Evolutionary conservation across 2,888 invertebrate species (phyloP).

Genomic region (Chelonus formosanus): DNA sequence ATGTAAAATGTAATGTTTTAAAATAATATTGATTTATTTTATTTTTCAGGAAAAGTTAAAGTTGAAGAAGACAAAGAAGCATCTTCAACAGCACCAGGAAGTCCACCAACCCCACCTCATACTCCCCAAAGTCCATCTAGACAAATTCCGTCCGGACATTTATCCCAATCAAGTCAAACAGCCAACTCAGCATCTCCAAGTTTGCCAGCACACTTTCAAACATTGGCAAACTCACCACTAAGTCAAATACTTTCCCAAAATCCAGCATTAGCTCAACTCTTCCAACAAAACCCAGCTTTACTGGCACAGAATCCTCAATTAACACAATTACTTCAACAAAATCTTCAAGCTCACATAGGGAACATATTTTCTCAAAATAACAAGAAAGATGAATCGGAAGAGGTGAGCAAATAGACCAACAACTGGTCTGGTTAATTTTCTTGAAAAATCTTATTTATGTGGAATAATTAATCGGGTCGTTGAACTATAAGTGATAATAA

Average conservation of each 20-base stretch:
- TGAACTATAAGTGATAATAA: conserved; percentile 6
- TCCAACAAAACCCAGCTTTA: conserved; percentile 61
- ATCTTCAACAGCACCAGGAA: conserved; percentile 62
- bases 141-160: conserved; percentile 51
- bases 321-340: conserved; percentile 61
- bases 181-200: conserved; percentile 50
- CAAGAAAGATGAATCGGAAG: conserved; percentile 55
- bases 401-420: conserved; percentile 51
- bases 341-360: conserved; percentile 62
- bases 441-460: conserved; percentile 1
- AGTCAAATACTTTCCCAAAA: conserved; percentile 60
- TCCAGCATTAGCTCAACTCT: conserved; percentile 59
- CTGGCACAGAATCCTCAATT: conserved; percentile 60
- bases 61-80: conserved; percentile 61
- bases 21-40: not conserved
- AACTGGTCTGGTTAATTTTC: not conserved
- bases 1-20: no score
- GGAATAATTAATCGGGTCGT: conserved; percentile 14
- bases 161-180: conserved; percentile 55
- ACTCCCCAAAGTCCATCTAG: conserved; percentile 62
- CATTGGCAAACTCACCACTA: conserved; percentile 54
- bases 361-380: conserved; percentile 54
- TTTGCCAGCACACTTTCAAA: conserved; percentile 37
- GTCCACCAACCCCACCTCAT: conserved; percentile 63
- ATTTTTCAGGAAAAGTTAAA: conserved; percentile 54